phyloP scores from a whole-genome alignment of 2,888 invertebrate species.

The Phortica magna region DNA sequence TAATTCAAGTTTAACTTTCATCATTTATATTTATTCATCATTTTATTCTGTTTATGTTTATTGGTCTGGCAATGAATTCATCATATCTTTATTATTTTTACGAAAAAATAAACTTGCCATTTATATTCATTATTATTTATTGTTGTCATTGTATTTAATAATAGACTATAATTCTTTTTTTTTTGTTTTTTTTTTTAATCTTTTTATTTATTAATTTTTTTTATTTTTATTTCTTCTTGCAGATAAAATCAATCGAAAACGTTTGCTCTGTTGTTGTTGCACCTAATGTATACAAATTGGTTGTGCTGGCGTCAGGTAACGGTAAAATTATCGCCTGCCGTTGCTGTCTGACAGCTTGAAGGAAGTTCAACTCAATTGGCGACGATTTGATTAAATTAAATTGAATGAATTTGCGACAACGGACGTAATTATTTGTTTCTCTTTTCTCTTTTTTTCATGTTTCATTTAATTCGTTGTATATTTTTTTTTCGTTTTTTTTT shows the following conservation, averaged over 20 bases:
- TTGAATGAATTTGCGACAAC: conserved; percentile 53
- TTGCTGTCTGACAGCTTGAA: background rate
- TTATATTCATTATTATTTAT: conserved; percentile 7
- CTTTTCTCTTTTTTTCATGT: background rate
- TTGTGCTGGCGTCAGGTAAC: conserved; percentile 10
- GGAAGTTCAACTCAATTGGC: conserved; percentile 32
- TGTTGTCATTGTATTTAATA: conserved; percentile 32
- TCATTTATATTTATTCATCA: conserved; percentile 14
- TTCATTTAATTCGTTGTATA: conserved; percentile 36
- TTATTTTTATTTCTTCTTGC: too few relatives aligned
- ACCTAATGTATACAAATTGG: conserved; percentile 1
- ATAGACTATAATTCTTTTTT: conserved; percentile 49
- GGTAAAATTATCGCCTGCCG: background rate
- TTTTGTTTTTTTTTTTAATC: conserved; percentile 47
- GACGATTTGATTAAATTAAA: conserved; percentile 52
- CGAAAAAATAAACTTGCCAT: background rate
- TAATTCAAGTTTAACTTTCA: conserved; percentile 7
- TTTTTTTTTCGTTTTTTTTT: conserved; percentile 39
- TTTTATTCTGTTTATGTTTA: background rate
- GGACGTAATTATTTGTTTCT: conserved; percentile 32
- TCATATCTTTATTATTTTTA: background rate
- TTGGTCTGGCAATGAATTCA: conserved; percentile 2
- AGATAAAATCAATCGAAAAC: conserved; percentile 66
- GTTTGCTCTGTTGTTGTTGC: conserved; percentile 43
- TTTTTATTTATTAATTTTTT: too few relatives aligned